Evolutionary conservation across 30 jellyfish, hydroid and myxozoan species (phyloP).

Genomic region (Mastigias papua): DNA sequence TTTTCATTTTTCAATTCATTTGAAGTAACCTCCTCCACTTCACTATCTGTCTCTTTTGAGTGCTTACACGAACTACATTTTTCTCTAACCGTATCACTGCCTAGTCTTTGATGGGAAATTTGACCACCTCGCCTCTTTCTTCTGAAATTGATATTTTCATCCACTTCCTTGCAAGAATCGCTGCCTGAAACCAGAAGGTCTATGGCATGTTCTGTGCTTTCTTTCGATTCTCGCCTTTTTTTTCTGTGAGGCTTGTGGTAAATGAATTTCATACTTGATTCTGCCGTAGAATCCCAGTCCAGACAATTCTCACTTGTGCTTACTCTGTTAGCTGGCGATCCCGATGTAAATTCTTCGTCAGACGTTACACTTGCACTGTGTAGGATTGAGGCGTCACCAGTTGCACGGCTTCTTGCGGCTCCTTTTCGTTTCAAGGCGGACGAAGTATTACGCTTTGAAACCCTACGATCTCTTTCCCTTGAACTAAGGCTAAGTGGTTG

Average conservation of each 20-base stretch:
- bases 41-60: not conserved
- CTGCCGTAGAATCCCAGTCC: slow-evolving; percentile 66
- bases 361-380: not conserved
- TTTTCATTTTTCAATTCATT: not conserved
- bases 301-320: slow-evolving; percentile 49
- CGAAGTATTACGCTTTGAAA: slow-evolving; percentile 46
- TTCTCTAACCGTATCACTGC: not conserved
- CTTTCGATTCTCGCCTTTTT: not conserved
- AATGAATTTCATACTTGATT: slow-evolving; percentile 36
- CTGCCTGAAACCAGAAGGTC: not conserved
- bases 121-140: slow-evolving; percentile 1
- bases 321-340: not conserved
- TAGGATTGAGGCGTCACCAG: not conserved
- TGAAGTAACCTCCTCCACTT: not conserved
- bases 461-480: slow-evolving; percentile 90
- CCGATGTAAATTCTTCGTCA: slow-evolving; percentile 6
- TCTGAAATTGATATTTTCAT: not conserved
- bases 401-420: slow-evolving; percentile 29
- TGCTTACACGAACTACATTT: not conserved
- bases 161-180: not conserved
- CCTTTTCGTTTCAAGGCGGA: slow-evolving; percentile 68
- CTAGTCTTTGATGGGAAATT: not conserved
- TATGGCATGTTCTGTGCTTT: not conserved
- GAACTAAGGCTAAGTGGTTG: slow-evolving; percentile 94
- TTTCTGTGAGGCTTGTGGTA: not conserved